Evolutionary conservation across 2,113 vertebrate genomes (phyloP).

Genomic region (Holacanthus passer): DNA sequence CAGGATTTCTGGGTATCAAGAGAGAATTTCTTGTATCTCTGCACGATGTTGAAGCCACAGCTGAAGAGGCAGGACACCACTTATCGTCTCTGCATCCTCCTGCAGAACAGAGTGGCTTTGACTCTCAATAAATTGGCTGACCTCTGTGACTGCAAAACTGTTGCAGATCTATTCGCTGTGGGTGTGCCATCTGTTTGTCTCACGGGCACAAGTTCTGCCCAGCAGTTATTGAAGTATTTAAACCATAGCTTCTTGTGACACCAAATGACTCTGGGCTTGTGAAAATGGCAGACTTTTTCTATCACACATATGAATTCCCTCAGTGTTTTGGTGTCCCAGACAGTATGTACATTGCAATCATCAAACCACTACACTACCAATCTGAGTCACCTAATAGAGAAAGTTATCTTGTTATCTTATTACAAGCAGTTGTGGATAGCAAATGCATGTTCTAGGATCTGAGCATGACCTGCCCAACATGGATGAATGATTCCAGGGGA

Average conservation of each 20-base stretch:
- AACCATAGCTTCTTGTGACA: not conserved
- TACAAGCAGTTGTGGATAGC: too few relatives aligned
- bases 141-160: not conserved
- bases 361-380: not conserved
- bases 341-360: not conserved
- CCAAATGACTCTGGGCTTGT: too few relatives aligned
- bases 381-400: not conserved
- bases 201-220: constrained; percentile 1
- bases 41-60: not conserved
- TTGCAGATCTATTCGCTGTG: not conserved
- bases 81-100: too few relatives aligned
- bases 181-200: not conserved
- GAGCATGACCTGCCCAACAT: too few relatives aligned
- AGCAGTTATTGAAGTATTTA: not conserved
- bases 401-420: not conserved
- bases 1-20: not conserved
- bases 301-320: not conserved
- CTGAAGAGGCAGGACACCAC: constrained; percentile 16
- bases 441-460: too few relatives aligned
- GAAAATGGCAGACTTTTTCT: not conserved
- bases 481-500: too few relatives aligned
- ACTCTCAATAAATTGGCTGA: not conserved
- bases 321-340: not conserved
- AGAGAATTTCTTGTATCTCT: not conserved
- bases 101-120: not conserved